Conservation (phyloP, 2,888 invertebrate species). For the Altica lythri region DNA sequence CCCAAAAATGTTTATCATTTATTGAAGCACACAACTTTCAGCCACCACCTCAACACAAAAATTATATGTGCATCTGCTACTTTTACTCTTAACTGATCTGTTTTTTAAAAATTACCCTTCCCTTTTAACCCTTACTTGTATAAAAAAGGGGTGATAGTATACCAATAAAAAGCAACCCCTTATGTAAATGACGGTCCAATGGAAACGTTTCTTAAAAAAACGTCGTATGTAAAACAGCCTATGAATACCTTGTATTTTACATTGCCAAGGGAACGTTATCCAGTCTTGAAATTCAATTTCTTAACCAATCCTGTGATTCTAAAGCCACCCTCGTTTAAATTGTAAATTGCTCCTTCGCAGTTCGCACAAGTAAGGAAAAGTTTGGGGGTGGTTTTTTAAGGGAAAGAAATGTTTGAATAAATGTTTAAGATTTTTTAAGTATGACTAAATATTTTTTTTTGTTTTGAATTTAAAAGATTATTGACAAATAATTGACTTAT, state of each 20-base stretch:
- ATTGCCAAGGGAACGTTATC: constrained; percentile 24
- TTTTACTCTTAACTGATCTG: neutral
- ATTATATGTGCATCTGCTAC: too few species aligned
- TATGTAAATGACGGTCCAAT: constrained; percentile 48
- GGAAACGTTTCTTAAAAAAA: constrained; percentile 33
- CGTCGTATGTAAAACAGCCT: constrained; percentile 44
- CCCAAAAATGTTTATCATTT: too few species aligned
- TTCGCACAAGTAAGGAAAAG: constrained; percentile 7
- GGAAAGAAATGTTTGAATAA: too few species aligned
- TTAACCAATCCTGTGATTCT: constrained; percentile 45
- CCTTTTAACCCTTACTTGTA: constrained; percentile 30
- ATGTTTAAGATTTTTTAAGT: too few species aligned
- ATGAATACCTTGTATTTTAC: constrained; percentile 28
- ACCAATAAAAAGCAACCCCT: constrained; percentile 39
- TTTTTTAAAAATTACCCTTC: constrained; percentile 19
- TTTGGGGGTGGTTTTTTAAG: too few species aligned
- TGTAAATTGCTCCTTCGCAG: constrained; percentile 43
- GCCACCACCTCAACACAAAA: too few species aligned
- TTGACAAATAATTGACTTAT: too few species aligned
- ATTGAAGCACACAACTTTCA: too few species aligned
- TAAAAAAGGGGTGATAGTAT: constrained; percentile 31
- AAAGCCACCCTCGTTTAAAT: constrained; percentile 49
- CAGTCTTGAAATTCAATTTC: constrained; percentile 39
- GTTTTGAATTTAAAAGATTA: too few species aligned
- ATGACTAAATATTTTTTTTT: too few species aligned